Conservation (phyloP, 2,797 vertebrate genomes). For the Todus mexicanus region DNA sequence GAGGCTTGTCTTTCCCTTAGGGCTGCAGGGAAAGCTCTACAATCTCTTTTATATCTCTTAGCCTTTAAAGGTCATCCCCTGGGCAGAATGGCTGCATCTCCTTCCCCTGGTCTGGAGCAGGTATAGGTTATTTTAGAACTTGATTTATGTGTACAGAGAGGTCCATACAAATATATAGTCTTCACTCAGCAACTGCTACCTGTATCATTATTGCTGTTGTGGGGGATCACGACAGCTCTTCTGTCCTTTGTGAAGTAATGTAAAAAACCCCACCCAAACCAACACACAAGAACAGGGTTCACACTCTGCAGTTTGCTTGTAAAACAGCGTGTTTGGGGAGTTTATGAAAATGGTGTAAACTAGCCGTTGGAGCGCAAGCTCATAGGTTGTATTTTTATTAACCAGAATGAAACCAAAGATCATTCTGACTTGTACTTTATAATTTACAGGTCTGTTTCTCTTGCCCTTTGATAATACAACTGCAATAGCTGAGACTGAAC, state of each 20-base stretch:
- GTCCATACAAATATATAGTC: background rate
- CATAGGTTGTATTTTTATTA: background rate
- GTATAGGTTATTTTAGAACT: background rate
- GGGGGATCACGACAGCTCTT: background rate
- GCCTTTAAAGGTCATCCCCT: background rate
- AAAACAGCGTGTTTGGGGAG: background rate
- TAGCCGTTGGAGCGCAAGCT: background rate
- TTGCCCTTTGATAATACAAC: background rate
- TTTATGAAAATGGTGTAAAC: background rate
- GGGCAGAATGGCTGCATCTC: background rate
- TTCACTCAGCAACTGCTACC: background rate
- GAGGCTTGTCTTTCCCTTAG: background rate
- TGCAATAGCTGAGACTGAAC: background rate
- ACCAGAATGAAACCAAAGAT: conserved; percentile 10
- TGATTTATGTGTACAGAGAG: background rate
- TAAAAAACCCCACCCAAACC: background rate
- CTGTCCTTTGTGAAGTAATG: background rate
- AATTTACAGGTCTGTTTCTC: background rate
- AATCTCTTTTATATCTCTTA: background rate
- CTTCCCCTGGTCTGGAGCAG: background rate
- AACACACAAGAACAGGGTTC: background rate
- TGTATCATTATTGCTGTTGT: background rate
- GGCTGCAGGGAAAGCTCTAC: background rate
- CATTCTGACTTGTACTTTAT: background rate
- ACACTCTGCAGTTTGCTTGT: background rate